These are phyloP conservation scores for Corythaixoides concolor DNA, from an alignment of 2,113 vertebrate species.

Conservation along the genomic window DNA sequence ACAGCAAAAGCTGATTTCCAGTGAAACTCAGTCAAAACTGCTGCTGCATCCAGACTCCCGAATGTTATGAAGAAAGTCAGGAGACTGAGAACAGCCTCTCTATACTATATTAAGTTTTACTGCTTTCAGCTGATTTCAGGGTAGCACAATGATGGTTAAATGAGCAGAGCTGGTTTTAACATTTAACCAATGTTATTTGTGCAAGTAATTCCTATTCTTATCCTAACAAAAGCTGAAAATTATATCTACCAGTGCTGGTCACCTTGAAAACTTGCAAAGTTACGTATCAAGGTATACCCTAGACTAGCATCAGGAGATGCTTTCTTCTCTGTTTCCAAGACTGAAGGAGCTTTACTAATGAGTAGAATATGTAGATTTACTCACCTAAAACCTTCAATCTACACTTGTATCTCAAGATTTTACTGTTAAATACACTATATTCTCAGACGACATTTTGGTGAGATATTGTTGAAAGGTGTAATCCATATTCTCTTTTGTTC, in stretches of 20 bases:
- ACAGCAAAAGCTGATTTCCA: neutral
- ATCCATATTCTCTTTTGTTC: neutral
- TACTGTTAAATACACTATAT: neutral
- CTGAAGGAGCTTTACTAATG: neutral
- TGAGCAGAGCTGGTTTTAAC: neutral
- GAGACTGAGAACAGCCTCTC: neutral
- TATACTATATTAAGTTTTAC: neutral
- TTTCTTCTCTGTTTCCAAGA: neutral
- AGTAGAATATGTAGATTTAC: neutral
- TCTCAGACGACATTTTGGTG: neutral
- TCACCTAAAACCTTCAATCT: accelerated
- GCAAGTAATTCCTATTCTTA: neutral
- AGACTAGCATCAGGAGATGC: neutral
- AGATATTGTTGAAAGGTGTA: neutral
- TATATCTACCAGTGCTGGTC: neutral
- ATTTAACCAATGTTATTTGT: neutral
- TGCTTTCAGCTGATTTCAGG: neutral
- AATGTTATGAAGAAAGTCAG: neutral
- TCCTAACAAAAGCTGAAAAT: neutral
- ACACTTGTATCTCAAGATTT: neutral
- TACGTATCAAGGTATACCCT: neutral
- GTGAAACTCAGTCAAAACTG: neutral
- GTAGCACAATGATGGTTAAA: neutral
- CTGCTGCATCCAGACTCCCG: neutral
- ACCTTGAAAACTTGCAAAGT: neutral